A percentile compares a stretch with the other conserved stretches of the same genome.
phyloP scores from a whole-genome alignment of 2,797 vertebrate species.

The Antrozous pallidus region DNA sequence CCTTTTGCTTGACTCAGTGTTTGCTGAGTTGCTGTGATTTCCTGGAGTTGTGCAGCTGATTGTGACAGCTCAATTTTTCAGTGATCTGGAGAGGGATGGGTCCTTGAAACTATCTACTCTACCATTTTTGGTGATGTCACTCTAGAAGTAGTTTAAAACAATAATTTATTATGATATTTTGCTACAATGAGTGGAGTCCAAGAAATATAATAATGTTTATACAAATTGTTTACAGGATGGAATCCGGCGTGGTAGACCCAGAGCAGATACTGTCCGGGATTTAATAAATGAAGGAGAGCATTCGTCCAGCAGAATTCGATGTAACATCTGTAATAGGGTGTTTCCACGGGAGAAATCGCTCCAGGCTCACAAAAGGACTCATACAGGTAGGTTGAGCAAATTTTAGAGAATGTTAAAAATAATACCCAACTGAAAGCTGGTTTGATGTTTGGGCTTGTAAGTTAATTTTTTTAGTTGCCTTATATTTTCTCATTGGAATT shows the following conservation, averaged over 20 bases:
- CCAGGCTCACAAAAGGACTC: constrained; percentile 97
- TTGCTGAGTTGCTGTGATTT: neutral
- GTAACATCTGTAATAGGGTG: constrained; percentile 96
- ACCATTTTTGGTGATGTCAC: neutral
- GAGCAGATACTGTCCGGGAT: constrained; percentile 95
- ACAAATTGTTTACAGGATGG: constrained; percentile 87
- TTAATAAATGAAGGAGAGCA: constrained; percentile 95
- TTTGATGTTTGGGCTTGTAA: neutral
- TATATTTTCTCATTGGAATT: constrained; percentile 9
- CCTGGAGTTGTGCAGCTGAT: neutral
- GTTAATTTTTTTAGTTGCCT: constrained; percentile 18
- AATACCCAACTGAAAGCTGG: neutral
- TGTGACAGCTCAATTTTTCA: neutral
- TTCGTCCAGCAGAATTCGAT: constrained; percentile 96
- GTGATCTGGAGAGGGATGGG: neutral
- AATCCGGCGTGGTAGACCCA: constrained; percentile 92
- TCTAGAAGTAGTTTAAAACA: neutral
- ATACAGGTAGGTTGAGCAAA: constrained; percentile 88
- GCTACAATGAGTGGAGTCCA: neutral
- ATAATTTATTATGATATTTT: neutral
- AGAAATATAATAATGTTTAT: constrained; percentile 15
- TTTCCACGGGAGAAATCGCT: constrained; percentile 97
- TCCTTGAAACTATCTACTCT: neutral
- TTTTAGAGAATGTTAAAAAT: neutral
- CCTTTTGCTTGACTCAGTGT: neutral